phyloP scores from a whole-genome alignment of 2,888 invertebrate genomes.

The Liposcelis brunnea region DNA sequence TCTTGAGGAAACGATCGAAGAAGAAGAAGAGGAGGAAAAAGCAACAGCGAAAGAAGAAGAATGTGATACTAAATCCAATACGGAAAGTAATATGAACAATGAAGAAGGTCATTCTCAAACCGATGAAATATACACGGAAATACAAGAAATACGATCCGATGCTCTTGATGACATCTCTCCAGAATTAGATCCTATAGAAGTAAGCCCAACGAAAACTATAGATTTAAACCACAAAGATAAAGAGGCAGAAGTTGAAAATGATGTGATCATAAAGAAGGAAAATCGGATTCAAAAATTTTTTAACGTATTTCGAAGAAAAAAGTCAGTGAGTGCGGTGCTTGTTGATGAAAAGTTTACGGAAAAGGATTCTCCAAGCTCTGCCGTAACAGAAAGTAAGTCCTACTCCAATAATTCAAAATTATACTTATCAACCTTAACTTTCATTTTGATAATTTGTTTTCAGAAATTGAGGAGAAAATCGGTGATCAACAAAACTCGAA shows the following conservation, averaged over 20 bases:
- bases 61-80: conserved; percentile 2
- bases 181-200: background rate
- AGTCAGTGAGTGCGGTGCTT: too few relatives aligned
- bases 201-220: background rate
- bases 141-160: background rate
- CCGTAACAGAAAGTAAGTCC: too few relatives aligned
- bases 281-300: too few relatives aligned
- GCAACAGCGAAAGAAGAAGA: conserved; percentile 16
- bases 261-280: background rate
- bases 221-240: background rate
- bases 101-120: background rate
- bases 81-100: background rate
- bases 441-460: too few relatives aligned
- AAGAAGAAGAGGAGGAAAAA: conserved; percentile 15
- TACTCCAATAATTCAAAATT: too few relatives aligned
- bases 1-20: conserved; percentile 11
- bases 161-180: background rate
- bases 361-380: too few relatives aligned
- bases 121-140: conserved; percentile 1
- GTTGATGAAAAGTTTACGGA: too few relatives aligned
- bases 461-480: conserved; percentile 1
- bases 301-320: too few relatives aligned
- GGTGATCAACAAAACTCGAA: conserved; percentile 3
- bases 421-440: too few relatives aligned
- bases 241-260: background rate